A percentile compares a stretch with the other conserved stretches of the same genome.
phyloP scores from a whole-genome alignment of 1,140 invertebrate genomes.

The Oedothorax gibbosus region DNA sequence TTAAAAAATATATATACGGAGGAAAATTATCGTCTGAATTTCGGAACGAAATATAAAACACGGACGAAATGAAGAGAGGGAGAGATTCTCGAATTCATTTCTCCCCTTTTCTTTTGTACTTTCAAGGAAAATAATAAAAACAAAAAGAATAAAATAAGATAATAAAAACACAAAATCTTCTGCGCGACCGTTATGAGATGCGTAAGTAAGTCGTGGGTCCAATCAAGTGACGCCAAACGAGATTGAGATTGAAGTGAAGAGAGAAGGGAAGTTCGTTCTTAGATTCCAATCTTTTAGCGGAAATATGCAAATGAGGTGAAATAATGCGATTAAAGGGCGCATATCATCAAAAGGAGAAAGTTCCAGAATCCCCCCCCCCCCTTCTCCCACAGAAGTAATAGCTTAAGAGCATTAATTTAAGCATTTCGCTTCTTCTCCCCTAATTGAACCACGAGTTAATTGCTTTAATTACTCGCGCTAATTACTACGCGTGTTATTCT shows the following conservation, averaged over 20 bases:
- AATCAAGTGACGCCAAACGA: conserved; percentile 56
- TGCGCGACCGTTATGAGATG: conserved; percentile 45
- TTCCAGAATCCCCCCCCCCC: neutral
- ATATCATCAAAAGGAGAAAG: conserved; percentile 51
- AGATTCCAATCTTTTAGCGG: conserved; percentile 59
- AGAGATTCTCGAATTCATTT: conserved; percentile 35
- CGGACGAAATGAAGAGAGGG: neutral
- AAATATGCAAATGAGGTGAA: conserved; percentile 60
- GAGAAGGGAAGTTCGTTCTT: conserved; percentile 25
- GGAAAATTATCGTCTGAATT: conserved; percentile 38
- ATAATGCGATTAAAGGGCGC: conserved; percentile 58
- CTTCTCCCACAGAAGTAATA: conserved; percentile 39
- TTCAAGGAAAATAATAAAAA: conserved; percentile 2
- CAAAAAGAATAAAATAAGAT: neutral
- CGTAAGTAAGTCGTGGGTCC: conserved; percentile 56
- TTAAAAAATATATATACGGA: neutral
- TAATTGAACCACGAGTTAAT: conserved; percentile 60
- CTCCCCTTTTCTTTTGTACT: conserved; percentile 11
- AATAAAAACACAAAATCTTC: neutral
- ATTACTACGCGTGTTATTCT: conserved; percentile 34
- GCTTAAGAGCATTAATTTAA: conserved; percentile 58
- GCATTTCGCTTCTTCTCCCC: conserved; percentile 45
- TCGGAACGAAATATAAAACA: neutral
- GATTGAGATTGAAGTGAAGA: conserved; percentile 50
- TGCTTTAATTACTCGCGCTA: conserved; percentile 60